Conservation (phyloP, 2,113 vertebrate species). For the Sprattus sprattus region DNA sequence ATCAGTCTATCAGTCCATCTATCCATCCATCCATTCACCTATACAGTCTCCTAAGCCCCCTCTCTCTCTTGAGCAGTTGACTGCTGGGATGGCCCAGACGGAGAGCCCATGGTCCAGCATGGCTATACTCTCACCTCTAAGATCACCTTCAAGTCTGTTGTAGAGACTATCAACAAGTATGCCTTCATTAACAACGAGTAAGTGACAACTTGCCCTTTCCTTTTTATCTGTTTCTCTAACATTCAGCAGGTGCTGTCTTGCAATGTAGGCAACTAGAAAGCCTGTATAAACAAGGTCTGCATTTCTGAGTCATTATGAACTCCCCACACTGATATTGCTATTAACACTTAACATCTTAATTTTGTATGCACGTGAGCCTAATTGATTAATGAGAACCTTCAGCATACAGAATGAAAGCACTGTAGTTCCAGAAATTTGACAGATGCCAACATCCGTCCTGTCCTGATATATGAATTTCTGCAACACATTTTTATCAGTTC, state of each 20-base stretch:
- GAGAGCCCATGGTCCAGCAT: conserved; percentile 94
- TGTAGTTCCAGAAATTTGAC: neutral
- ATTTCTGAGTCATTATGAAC: neutral
- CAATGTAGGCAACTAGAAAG: neutral
- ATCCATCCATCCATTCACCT: too few relatives aligned
- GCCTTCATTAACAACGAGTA: conserved; percentile 95
- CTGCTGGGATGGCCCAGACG: conserved; percentile 96
- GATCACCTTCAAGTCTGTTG: conserved; percentile 90
- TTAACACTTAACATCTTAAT: neutral
- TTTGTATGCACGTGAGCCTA: neutral
- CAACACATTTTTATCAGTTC: conserved; percentile 57
- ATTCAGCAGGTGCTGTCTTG: conserved; percentile 8
- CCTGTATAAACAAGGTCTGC: neutral
- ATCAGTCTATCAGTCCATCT: too few relatives aligned
- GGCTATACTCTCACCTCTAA: conserved; percentile 97
- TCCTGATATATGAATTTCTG: neutral
- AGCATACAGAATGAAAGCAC: neutral
- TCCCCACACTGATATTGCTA: neutral
- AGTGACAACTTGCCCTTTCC: conserved; percentile 52
- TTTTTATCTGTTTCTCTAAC: conserved; percentile 16
- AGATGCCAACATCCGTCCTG: neutral
- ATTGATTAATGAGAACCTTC: neutral
- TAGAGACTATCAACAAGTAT: conserved; percentile 91
- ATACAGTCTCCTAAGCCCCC: neutral
- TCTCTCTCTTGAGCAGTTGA: conserved; percentile 77